A percentile compares a stretch with the other conserved stretches of the same genome.
Conservation (phyloP, 2,797 vertebrate species). For the Sebastes itinus region DNA sequence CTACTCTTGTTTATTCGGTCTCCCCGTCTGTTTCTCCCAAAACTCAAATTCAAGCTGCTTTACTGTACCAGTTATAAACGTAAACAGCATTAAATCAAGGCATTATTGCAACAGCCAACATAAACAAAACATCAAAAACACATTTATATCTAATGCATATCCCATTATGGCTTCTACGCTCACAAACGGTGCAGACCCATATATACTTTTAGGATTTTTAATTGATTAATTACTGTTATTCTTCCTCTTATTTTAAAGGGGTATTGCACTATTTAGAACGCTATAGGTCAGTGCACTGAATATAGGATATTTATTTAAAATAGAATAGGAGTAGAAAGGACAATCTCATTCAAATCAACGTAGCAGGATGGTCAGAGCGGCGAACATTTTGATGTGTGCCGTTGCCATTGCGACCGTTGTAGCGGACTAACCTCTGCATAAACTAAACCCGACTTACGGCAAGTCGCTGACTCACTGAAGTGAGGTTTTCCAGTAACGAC, state of each 20-base stretch:
- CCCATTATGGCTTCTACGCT: background rate
- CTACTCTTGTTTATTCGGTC: constrained; percentile 31
- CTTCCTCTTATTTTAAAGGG: background rate
- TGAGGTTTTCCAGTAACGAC: too few species aligned
- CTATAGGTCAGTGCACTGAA: background rate
- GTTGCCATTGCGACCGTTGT: rapidly evolving
- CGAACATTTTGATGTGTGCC: too few species aligned
- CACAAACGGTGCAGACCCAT: background rate
- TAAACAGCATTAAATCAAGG: constrained; percentile 16
- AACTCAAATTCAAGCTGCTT: constrained; percentile 20
- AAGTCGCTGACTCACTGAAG: too few species aligned
- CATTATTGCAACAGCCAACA: background rate
- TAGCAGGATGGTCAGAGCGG: too few species aligned
- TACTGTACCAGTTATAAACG: background rate
- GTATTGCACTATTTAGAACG: background rate
- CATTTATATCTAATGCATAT: background rate
- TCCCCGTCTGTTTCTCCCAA: constrained; percentile 7
- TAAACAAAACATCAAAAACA: background rate
- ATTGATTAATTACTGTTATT: background rate
- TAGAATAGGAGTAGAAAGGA: too few species aligned
- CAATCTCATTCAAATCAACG: too few species aligned
- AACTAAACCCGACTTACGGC: too few species aligned
- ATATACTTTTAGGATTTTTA: background rate
- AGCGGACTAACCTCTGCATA: too few species aligned
- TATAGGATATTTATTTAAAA: background rate